Evolutionary conservation across 2,888 invertebrate species (phyloP).

Genomic region (Pantelozetes paolii): DNA sequence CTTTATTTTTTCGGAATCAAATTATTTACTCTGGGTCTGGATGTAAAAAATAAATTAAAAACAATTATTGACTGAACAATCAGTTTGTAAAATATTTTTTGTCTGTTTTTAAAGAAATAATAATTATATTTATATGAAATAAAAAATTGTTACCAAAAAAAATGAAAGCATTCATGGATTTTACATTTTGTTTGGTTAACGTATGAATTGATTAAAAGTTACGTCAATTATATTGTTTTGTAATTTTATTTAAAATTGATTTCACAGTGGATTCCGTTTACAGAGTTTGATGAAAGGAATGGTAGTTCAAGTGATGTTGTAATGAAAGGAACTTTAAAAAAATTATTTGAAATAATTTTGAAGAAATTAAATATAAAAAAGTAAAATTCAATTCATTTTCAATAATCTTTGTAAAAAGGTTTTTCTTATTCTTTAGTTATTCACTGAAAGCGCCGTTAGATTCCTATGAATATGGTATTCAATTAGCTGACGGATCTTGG

Average conservation of each 20-base stretch:
- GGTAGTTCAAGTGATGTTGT: neutral
- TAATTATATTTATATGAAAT: too few species aligned
- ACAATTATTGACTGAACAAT: too few species aligned
- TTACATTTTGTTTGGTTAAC: too few species aligned
- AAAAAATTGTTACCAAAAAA: too few species aligned
- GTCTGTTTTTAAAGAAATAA: too few species aligned
- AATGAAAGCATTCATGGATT: too few species aligned
- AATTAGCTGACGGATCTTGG: slow-evolving; percentile 1
- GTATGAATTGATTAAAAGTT: too few species aligned
- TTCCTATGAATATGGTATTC: neutral
- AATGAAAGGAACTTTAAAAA: neutral
- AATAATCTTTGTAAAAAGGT: neutral
- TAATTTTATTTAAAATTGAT: neutral
- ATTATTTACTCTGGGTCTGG: too few species aligned
- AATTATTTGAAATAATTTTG: neutral
- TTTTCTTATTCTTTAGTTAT: neutral
- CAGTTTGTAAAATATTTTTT: too few species aligned
- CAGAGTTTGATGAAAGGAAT: neutral
- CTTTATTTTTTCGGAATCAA: too few species aligned
- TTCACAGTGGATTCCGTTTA: slow-evolving; percentile 9
- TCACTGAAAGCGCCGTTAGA: neutral
- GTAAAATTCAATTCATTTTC: neutral
- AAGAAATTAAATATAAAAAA: neutral
- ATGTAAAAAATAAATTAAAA: too few species aligned
- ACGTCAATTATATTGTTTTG: too few species aligned